A percentile compares a stretch with the other conserved stretches of the same genome.
Evolutionary conservation across 1,140 invertebrate species (phyloP).

Genomic region (Oryctes rhinoceros): DNA sequence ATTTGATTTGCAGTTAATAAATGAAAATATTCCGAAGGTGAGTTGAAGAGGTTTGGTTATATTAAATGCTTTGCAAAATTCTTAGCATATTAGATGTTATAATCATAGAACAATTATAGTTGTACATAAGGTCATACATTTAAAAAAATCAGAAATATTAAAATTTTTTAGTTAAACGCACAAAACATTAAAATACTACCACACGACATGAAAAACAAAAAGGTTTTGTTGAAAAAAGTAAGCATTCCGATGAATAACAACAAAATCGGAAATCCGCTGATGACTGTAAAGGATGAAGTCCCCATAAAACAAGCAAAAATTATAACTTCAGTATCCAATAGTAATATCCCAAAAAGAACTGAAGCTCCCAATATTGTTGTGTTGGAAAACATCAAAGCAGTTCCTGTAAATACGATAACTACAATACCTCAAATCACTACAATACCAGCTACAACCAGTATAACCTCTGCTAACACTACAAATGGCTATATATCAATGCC

Average conservation of each 20-base stretch:
- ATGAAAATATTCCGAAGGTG: slow-evolving; percentile 12
- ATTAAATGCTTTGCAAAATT: background rate
- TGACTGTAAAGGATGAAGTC: background rate
- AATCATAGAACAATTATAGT: background rate
- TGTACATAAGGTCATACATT: too few relatives aligned
- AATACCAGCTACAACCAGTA: slow-evolving; percentile 10
- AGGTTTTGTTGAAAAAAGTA: background rate
- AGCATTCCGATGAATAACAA: background rate
- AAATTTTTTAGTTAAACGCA: slow-evolving; percentile 3
- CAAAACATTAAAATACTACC: slow-evolving; percentile 23
- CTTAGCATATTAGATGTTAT: background rate
- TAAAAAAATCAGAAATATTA: too few relatives aligned
- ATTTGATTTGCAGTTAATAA: slow-evolving; percentile 17
- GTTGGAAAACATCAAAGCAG: slow-evolving; percentile 50
- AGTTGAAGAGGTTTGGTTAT: background rate
- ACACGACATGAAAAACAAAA: slow-evolving; percentile 1
- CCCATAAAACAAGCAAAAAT: slow-evolving; percentile 32
- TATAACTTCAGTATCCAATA: background rate
- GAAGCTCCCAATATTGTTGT: slow-evolving; percentile 49
- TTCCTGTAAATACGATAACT: slow-evolving; percentile 45
- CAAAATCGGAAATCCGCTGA: background rate
- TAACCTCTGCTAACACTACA: background rate
- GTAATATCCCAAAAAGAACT: background rate
- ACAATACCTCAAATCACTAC: slow-evolving; percentile 43
- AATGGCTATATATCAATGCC: slow-evolving; percentile 24